Evolutionary conservation across 2,797 vertebrate genomes (phyloP).

Genomic region (Morus bassanus): DNA sequence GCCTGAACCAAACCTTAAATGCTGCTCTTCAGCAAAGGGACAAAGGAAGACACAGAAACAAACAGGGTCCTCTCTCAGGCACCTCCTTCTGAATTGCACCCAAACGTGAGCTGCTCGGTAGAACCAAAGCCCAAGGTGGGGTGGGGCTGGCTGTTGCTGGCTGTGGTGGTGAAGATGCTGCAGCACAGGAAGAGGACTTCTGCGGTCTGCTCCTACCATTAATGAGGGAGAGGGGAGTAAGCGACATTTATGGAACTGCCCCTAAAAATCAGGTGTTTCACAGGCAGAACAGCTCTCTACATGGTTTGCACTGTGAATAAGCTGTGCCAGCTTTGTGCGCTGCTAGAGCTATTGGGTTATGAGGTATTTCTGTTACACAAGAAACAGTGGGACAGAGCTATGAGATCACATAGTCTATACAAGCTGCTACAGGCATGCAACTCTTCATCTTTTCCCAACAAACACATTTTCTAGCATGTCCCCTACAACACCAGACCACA

Average conservation of each 20-base stretch:
- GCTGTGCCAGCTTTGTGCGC: background rate
- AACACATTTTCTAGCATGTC: background rate
- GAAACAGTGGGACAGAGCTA: background rate
- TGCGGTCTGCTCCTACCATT: background rate
- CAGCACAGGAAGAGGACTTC: fast-evolving
- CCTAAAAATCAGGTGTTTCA: fast-evolving
- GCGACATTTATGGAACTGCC: background rate
- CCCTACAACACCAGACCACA: background rate
- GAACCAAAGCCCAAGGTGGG: background rate
- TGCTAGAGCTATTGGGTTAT: background rate
- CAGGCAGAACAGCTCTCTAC: background rate
- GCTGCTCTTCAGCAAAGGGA: background rate
- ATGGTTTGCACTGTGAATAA: background rate
- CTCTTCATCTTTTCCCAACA: background rate
- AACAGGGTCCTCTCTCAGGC: background rate
- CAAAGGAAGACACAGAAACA: background rate
- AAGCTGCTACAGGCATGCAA: background rate
- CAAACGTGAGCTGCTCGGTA: background rate
- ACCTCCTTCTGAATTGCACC: background rate
- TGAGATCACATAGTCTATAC: fast-evolving
- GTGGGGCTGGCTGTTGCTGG: too few relatives aligned
- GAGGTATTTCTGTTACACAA: background rate
- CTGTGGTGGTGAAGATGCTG: fast-evolving
- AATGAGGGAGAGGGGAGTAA: background rate
- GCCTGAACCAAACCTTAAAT: background rate